These are phyloP conservation scores for Procambarus clarkii DNA, from an alignment of 1,140 invertebrate genomes.

Conservation along the genomic window DNA sequence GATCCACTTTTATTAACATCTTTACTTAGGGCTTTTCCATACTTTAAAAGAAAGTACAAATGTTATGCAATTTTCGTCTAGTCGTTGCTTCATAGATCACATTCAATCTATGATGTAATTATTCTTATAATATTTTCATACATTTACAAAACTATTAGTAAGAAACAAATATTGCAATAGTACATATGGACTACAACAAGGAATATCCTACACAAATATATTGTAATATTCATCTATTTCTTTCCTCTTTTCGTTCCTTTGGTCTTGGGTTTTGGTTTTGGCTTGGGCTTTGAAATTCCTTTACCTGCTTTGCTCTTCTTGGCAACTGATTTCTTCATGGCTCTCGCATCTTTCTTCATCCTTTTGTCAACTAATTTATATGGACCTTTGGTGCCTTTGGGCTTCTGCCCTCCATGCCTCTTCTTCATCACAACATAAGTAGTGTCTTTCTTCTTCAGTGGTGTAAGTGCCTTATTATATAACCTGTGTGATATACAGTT, in stretches of 20 bases:
- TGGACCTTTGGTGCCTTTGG: constrained; percentile 91
- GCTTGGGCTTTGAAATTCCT: constrained; percentile 72
- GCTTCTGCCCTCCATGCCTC: constrained; percentile 85
- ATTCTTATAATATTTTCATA: too few species aligned
- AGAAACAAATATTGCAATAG: too few species aligned
- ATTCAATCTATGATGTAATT: too few species aligned
- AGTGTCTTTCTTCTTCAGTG: constrained; percentile 89
- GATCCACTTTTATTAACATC: too few species aligned
- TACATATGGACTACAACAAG: too few species aligned
- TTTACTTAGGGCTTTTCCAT: too few species aligned
- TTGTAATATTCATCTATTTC: neutral
- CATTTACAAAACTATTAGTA: too few species aligned
- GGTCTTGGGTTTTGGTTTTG: neutral
- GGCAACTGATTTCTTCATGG: constrained; percentile 78
- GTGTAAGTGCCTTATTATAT: constrained; percentile 82
- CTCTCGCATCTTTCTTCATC: constrained; percentile 95
- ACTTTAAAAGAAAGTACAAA: too few species aligned
- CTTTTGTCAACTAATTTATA: constrained; percentile 96
- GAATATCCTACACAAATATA: neutral
- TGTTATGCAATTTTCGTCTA: too few species aligned
- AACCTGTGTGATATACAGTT: constrained; percentile 79
- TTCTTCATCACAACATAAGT: constrained; percentile 97
- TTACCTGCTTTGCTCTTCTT: constrained; percentile 80
- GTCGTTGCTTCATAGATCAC: too few species aligned
- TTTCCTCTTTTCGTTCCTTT: neutral